Conservation (phyloP, 1,140 invertebrate species). For the Neodiprion pinetum region DNA sequence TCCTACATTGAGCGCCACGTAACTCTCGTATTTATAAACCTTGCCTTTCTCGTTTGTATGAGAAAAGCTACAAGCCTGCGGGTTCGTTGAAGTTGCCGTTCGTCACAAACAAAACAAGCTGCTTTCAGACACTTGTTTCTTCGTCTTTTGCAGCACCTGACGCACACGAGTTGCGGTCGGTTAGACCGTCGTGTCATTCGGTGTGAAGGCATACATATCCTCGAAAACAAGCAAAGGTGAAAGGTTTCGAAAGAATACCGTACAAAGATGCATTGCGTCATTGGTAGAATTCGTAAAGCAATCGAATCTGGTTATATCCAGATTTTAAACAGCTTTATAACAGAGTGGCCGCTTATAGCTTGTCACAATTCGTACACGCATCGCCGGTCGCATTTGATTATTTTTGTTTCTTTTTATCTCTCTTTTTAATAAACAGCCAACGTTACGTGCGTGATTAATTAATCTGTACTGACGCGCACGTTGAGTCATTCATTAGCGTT, state of each 20-base stretch:
- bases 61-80: neutral
- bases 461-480: too few species aligned
- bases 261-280: constrained; percentile 19
- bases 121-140: constrained; percentile 9
- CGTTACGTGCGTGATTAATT: too few species aligned
- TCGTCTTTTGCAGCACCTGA: constrained; percentile 4
- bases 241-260: constrained; percentile 26
- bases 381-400: neutral
- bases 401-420: neutral
- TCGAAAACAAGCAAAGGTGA: constrained; percentile 14
- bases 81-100: neutral
- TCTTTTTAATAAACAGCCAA: neutral
- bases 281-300: neutral
- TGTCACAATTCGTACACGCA: neutral
- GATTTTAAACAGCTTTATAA: constrained; percentile 8
- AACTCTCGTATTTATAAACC: neutral
- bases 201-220: constrained; percentile 8
- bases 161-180: neutral
- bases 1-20: neutral
- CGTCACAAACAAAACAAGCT: neutral
- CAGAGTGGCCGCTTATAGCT: neutral
- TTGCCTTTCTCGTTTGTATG: neutral
- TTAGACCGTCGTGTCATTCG: neutral
- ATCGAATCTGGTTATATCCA: constrained; percentile 12
- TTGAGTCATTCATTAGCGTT: too few species aligned